Conservation (phyloP, 2,113 vertebrate genomes). For the Lonchura striata region DNA sequence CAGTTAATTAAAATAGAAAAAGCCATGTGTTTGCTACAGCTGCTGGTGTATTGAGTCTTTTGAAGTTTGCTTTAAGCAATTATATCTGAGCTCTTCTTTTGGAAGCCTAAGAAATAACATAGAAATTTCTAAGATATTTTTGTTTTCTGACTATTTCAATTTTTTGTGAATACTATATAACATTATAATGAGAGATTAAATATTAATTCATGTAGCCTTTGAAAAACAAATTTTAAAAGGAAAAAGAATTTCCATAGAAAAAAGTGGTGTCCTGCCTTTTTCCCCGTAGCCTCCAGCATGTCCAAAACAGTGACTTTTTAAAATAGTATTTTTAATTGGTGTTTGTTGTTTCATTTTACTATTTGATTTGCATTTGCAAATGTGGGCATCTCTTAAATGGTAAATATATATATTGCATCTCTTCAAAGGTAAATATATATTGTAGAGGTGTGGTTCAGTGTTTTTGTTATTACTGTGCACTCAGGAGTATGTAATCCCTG, state of each 20-base stretch:
- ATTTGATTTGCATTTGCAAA: neutral
- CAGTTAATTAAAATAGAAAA: slow-evolving; percentile 35
- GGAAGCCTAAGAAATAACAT: neutral
- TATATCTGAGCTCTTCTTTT: slow-evolving; percentile 33
- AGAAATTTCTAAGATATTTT: neutral
- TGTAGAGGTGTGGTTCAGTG: neutral
- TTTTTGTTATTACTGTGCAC: neutral
- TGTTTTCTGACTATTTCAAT: neutral
- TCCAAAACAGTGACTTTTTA: neutral
- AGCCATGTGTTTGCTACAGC: slow-evolving; percentile 27
- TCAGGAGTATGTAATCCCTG: neutral
- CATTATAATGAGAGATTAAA: neutral
- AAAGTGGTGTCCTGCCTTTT: neutral
- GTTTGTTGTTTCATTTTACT: neutral
- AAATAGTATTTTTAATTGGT: neutral
- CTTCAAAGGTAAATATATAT: neutral
- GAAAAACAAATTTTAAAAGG: slow-evolving; percentile 24
- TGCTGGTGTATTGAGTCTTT: slow-evolving; percentile 30
- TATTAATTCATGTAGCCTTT: neutral
- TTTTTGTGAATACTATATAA: slow-evolving; percentile 2
- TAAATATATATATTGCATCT: neutral
- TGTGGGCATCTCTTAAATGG: neutral
- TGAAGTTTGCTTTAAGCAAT: slow-evolving; percentile 59
- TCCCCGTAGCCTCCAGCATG: neutral
- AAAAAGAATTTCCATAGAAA: neutral